phyloP scores from a whole-genome alignment of 2,797 vertebrate genomes.

The Sphenodon punctatus region DNA sequence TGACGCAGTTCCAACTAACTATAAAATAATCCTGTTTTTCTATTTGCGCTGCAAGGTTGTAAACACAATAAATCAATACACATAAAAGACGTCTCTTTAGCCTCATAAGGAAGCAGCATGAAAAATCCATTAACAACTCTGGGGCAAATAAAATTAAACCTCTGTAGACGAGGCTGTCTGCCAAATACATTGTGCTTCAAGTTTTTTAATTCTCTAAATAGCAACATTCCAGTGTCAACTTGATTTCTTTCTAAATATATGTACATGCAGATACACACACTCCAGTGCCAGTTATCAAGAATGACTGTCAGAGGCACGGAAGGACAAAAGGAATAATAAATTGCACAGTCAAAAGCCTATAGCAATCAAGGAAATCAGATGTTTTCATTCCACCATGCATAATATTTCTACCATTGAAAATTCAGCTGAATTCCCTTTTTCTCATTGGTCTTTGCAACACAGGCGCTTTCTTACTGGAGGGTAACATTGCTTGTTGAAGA shows the following conservation, averaged over 20 bases:
- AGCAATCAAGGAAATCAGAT: not conserved
- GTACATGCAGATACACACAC: not conserved
- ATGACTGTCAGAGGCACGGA: not conserved
- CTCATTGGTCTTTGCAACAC: not conserved
- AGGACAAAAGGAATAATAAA: not conserved
- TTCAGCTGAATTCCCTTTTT: not conserved
- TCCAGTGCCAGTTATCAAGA: not conserved
- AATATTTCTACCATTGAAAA: not conserved
- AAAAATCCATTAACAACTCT: not conserved
- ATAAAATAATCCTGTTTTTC: slow-evolving; percentile 45
- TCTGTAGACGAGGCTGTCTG: not conserved
- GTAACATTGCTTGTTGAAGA: not conserved
- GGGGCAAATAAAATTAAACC: not conserved
- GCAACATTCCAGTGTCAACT: not conserved
- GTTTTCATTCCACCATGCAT: not conserved
- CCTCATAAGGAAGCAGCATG: not conserved
- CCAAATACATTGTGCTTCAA: not conserved
- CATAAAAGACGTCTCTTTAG: not conserved
- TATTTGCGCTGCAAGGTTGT: slow-evolving; percentile 1
- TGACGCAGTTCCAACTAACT: slow-evolving; percentile 46
- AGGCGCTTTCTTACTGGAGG: not conserved
- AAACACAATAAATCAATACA: not conserved
- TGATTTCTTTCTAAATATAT: not conserved
- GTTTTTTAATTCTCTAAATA: not conserved
- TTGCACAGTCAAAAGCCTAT: not conserved